Evolutionary conservation across 2,113 vertebrate genomes (phyloP).

Genomic region (Balaenoptera acutorostrata): DNA sequence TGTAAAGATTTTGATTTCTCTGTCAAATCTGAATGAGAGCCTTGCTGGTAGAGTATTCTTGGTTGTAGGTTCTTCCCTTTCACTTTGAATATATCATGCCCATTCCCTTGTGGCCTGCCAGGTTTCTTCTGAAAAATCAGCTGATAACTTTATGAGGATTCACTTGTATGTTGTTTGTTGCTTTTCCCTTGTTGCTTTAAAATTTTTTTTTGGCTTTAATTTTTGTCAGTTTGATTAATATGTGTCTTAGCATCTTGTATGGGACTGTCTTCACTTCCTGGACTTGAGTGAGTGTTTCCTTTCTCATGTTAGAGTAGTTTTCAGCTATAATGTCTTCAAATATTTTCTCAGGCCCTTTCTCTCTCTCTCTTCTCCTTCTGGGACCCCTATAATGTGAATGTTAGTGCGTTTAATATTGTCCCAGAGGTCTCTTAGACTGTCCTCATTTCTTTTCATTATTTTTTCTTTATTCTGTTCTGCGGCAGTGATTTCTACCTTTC

Average conservation of each 20-base stretch:
- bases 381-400: not conserved
- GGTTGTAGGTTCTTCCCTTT: not conserved
- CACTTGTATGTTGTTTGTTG: not conserved
- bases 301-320: not conserved
- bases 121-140: not conserved
- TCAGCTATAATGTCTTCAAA: not conserved
- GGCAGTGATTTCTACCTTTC: too few species aligned
- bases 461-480: too few species aligned
- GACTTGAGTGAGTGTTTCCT: not conserved
- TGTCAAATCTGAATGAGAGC: not conserved
- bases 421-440: too few species aligned
- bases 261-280: not conserved
- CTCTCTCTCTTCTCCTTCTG: not conserved
- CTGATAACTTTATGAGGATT: not conserved
- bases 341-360: not conserved
- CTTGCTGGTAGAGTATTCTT: not conserved
- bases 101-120: not conserved
- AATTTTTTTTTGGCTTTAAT: not conserved
- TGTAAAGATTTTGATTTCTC: not conserved
- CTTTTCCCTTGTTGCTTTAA: not conserved
- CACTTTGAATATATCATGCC: not conserved
- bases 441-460: too few species aligned
- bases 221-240: not conserved
- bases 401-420: too few species aligned
- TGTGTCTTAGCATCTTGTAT: not conserved